Evolutionary conservation across 2,797 vertebrate genomes (phyloP).

Genomic region (Somateria mollissima): DNA sequence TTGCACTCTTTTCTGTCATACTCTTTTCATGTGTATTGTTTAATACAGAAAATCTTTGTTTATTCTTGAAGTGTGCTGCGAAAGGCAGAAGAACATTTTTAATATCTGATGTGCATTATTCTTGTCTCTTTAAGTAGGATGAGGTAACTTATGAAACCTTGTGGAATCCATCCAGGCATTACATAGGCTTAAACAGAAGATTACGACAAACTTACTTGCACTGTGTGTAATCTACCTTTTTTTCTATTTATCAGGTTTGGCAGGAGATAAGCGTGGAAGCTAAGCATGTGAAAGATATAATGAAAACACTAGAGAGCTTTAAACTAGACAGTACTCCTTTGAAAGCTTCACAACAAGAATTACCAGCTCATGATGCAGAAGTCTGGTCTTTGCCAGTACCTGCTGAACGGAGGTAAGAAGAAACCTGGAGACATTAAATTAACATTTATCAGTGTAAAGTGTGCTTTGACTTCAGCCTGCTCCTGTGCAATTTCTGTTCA

Average conservation of each 20-base stretch:
- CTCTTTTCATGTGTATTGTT: neutral
- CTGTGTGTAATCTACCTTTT: neutral
- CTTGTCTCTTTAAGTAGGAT: neutral
- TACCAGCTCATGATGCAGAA: constrained; percentile 85
- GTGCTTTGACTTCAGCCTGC: neutral
- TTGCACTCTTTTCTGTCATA: rapidly evolving
- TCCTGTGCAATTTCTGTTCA: neutral
- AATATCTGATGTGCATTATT: neutral
- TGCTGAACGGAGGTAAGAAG: constrained; percentile 87
- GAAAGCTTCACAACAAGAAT: constrained; percentile 85
- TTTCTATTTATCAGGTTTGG: constrained; percentile 85
- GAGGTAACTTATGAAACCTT: neutral
- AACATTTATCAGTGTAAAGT: neutral
- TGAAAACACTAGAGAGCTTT: constrained; percentile 93
- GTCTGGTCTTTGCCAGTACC: constrained; percentile 88
- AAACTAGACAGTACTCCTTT: constrained; percentile 86
- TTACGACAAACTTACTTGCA: constrained; percentile 20
- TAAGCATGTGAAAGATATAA: constrained; percentile 93
- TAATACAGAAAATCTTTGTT: neutral
- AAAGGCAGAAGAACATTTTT: neutral
- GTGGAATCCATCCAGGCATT: constrained; percentile 11
- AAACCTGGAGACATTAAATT: neutral
- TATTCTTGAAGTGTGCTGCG: neutral
- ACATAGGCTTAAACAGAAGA: neutral
- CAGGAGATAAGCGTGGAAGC: constrained; percentile 95